phyloP scores from a whole-genome alignment of 2,113 vertebrate species.

The Recurvirostra avosetta region DNA sequence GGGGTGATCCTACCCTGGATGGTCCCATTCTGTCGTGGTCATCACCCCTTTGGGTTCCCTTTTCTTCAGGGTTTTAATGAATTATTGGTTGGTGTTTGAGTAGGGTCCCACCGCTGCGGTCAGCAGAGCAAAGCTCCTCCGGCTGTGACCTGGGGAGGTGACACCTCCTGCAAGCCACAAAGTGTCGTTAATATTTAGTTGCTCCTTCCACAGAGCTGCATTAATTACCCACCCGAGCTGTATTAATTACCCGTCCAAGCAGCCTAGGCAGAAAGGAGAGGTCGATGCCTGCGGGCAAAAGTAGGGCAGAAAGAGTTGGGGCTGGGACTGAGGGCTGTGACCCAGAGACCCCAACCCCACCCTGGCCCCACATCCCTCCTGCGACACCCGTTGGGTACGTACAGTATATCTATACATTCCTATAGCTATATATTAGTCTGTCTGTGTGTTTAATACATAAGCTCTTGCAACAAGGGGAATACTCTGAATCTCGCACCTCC shows the following conservation, averaged over 20 bases:
- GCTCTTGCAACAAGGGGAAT: accelerated
- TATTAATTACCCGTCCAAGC: neutral
- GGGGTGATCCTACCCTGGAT: neutral
- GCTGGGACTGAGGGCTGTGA: neutral
- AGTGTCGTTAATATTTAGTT: neutral
- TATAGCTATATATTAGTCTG: accelerated
- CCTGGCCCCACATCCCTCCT: neutral
- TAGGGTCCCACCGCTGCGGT: neutral
- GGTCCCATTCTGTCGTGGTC: accelerated
- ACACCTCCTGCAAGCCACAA: neutral
- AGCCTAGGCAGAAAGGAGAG: neutral
- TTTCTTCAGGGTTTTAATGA: neutral
- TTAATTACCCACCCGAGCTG: neutral
- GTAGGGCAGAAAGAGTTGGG: neutral
- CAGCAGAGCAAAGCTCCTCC: neutral
- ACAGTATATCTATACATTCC: accelerated
- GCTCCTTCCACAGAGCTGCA: neutral
- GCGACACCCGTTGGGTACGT: accelerated
- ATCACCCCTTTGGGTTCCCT: neutral
- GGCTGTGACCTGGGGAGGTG: neutral
- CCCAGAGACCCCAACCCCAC: too few species aligned
- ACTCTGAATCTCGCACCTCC: neutral
- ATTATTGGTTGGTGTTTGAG: accelerated
- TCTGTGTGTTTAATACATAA: accelerated
- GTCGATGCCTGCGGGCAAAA: neutral